Percentiles rank a stretch among this genome's conserved stretches.
phyloP scores from a whole-genome alignment of 1,140 invertebrate genomes.

The Oncopodura yosiiana region DNA sequence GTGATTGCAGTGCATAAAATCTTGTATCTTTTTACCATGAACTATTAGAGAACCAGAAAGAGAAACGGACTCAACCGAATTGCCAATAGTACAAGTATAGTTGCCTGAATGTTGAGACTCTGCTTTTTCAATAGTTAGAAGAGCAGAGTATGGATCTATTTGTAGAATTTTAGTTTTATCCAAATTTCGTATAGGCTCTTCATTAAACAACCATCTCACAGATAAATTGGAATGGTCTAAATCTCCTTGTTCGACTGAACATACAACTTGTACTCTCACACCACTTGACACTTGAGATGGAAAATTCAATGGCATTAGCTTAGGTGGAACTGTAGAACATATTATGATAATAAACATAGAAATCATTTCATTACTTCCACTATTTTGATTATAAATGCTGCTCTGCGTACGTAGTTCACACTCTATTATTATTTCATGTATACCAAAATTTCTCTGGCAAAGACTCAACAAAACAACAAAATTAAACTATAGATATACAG shows the following conservation, averaged over 20 bases:
- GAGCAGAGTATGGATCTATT: conserved; percentile 47
- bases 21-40: conserved; percentile 40
- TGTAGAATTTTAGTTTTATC: conserved; percentile 41
- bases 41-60: conserved; percentile 54
- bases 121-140: conserved; percentile 38
- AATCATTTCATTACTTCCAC: not conserved
- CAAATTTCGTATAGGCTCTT: conserved; percentile 37
- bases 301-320: conserved; percentile 51
- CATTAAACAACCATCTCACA: conserved; percentile 52
- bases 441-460: too few relatives aligned
- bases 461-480: conserved; percentile 11
- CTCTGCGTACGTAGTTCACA: not conserved
- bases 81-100: conserved; percentile 40
- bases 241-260: conserved; percentile 57
- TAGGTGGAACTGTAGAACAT: conserved; percentile 48
- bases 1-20: conserved; percentile 11
- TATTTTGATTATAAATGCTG: not conserved
- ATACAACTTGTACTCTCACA: conserved; percentile 49
- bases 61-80: conserved; percentile 49
- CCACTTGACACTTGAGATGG: conserved; percentile 48
- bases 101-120: conserved; percentile 38
- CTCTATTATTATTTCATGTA: not conserved
- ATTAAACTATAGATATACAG: not conserved
- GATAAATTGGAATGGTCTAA: conserved; percentile 22
- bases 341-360: not conserved